Evolutionary conservation across 2,888 invertebrate species (phyloP).

Genomic region (Lysandra bellargus): DNA sequence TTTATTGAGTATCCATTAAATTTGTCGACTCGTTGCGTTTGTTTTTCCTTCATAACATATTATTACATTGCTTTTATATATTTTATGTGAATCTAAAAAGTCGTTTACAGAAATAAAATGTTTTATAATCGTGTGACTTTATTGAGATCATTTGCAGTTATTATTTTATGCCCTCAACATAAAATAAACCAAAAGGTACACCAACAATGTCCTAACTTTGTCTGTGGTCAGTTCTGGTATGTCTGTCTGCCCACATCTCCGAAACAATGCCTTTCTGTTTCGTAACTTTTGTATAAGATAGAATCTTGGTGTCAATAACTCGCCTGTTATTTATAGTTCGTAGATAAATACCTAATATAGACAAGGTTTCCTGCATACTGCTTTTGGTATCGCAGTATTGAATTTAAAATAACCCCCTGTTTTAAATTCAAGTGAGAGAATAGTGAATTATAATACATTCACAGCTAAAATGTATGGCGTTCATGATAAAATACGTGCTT

Average conservation of each 20-base stretch:
- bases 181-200: background rate
- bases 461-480: slow-evolving; percentile 1
- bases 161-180: background rate
- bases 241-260: slow-evolving; percentile 55
- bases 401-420: slow-evolving; percentile 22
- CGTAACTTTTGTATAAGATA: slow-evolving; percentile 62
- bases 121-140: background rate
- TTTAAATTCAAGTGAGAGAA: slow-evolving; percentile 19
- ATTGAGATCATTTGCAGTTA: background rate
- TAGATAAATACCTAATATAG: slow-evolving; percentile 36
- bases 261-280: slow-evolving; percentile 66
- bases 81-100: background rate
- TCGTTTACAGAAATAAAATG: background rate
- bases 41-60: background rate
- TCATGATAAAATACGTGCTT: slow-evolving; percentile 16
- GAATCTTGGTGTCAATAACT: slow-evolving; percentile 56
- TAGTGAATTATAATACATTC: slow-evolving; percentile 7
- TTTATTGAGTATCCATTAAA: background rate
- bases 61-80: background rate
- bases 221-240: slow-evolving; percentile 53
- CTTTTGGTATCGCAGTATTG: slow-evolving; percentile 24
- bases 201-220: slow-evolving; percentile 20
- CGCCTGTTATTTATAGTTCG: slow-evolving; percentile 45
- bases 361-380: slow-evolving; percentile 23
- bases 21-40: background rate